Evolutionary conservation across 1,140 invertebrate species (phyloP).

Genomic region (Grapholita molesta): DNA sequence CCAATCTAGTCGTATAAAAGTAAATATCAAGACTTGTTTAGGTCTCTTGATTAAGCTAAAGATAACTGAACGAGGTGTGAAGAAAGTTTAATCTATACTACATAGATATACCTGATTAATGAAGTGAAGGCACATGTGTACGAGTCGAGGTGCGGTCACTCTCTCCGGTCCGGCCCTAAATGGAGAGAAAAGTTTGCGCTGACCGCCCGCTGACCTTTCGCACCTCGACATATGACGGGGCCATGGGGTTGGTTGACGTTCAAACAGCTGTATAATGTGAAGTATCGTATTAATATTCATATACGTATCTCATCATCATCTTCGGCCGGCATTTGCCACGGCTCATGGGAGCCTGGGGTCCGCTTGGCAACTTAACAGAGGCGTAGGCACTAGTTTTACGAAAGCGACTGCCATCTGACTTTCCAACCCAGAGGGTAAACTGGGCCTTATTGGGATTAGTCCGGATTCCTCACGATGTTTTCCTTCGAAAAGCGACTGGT

Average conservation of each 20-base stretch:
- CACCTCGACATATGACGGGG: slow-evolving; percentile 7
- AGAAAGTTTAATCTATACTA: neutral
- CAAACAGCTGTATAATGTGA: neutral
- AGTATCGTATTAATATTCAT: neutral
- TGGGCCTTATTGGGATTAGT: too few species aligned
- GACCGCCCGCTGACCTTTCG: slow-evolving; percentile 8
- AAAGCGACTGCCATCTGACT: too few species aligned
- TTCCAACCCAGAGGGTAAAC: too few species aligned
- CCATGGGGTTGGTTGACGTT: neutral
- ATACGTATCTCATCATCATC: too few species aligned
- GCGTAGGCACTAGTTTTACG: too few species aligned
- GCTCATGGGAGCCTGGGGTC: too few species aligned
- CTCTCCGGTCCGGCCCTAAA: slow-evolving; percentile 13
- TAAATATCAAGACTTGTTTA: neutral
- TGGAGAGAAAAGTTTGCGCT: slow-evolving; percentile 16
- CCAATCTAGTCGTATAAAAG: neutral
- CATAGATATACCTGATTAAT: slow-evolving; percentile 12
- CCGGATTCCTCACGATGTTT: too few species aligned
- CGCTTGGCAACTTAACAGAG: too few species aligned
- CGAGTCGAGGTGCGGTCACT: neutral
- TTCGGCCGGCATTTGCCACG: too few species aligned
- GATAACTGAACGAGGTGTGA: neutral
- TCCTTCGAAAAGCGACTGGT: too few species aligned
- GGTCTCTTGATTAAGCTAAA: neutral
- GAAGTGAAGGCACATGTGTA: slow-evolving; percentile 9